These are phyloP conservation scores for Nasonovia ribisnigri DNA, from an alignment of 2,888 invertebrate genomes.

Conservation along the genomic window DNA sequence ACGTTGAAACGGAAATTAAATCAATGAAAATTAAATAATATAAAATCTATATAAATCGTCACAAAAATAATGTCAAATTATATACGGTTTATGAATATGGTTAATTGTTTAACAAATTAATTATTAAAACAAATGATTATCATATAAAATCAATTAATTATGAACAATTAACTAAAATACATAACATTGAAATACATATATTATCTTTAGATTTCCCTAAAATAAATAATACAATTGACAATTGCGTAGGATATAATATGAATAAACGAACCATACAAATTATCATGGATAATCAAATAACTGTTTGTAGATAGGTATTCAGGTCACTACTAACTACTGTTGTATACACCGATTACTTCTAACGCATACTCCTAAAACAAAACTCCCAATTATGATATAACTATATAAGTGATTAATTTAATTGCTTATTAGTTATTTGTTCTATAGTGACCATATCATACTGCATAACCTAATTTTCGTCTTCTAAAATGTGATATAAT, in stretches of 20 bases:
- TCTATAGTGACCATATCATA: background rate
- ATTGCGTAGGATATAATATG: background rate
- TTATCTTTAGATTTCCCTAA: background rate
- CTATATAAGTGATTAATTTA: background rate
- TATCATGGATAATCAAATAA: background rate
- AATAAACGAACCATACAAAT: background rate
- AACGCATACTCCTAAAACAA: background rate
- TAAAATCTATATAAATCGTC: background rate
- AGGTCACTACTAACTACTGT: no score
- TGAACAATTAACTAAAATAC: background rate
- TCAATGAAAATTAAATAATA: background rate
- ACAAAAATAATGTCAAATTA: background rate
- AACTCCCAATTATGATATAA: no score
- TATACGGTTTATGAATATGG: background rate
- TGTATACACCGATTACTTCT: no score
- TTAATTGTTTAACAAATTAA: background rate
- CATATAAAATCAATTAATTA: background rate
- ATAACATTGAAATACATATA: background rate
- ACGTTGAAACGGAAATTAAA: background rate
- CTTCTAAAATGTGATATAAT: no score
- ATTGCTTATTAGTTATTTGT: background rate
- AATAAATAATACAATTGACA: background rate
- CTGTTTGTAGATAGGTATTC: no score
- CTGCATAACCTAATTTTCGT: background rate
- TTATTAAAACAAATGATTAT: background rate